Evolutionary conservation across 2,888 invertebrate genomes (phyloP).

Genomic region (Liposcelis brunnea): DNA sequence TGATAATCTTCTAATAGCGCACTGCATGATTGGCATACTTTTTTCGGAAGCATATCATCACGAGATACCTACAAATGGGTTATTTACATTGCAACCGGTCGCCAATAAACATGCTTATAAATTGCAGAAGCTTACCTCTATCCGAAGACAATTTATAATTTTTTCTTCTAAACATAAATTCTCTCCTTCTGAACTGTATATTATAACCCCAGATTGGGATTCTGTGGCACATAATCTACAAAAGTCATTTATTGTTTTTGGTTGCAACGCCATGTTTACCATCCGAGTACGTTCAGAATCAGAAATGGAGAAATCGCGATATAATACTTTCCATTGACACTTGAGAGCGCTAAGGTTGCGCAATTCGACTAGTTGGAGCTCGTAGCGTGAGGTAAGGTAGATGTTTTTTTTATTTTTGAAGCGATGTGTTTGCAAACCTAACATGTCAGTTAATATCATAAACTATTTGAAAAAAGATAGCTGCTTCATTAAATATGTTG

Average conservation of each 20-base stretch:
- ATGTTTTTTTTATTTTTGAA: no score
- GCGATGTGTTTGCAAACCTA: no score
- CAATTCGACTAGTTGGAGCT: no score
- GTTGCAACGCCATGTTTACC: no score
- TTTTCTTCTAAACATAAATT: conserved; percentile 1
- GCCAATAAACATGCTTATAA: neutral
- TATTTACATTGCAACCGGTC: neutral
- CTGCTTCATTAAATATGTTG: no score
- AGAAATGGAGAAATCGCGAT: no score
- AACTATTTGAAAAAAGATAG: no score
- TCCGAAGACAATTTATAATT: conserved; percentile 6
- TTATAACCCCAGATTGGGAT: neutral
- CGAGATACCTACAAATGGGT: neutral
- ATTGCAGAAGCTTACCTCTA: neutral
- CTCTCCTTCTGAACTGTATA: conserved; percentile 2
- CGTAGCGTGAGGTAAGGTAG: no score
- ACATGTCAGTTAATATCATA: no score
- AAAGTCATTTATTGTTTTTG: neutral
- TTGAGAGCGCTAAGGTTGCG: no score
- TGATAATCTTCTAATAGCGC: conserved; percentile 3
- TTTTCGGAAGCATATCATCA: conserved; percentile 4
- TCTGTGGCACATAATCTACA: conserved; percentile 6
- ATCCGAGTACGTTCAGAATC: no score
- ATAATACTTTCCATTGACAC: no score
- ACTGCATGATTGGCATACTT: conserved; percentile 3